These are phyloP conservation scores for Ctenopoma kingsleyae DNA, from an alignment of 2,797 vertebrate species.

Conservation along the genomic window DNA sequence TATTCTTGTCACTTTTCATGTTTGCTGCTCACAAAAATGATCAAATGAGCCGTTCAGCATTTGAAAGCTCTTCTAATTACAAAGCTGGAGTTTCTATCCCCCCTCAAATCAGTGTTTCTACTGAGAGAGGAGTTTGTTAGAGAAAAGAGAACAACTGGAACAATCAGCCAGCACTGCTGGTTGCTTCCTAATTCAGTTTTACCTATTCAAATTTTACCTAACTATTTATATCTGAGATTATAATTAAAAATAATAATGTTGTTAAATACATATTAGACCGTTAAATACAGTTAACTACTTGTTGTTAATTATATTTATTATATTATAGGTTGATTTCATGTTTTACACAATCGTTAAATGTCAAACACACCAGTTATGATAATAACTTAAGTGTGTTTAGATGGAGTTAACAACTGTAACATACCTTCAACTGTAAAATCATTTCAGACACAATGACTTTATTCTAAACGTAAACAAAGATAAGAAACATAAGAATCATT, in stretches of 20 bases:
- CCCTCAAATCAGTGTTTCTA: slow-evolving; percentile 35
- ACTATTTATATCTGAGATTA: not conserved
- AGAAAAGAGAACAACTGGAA: slow-evolving; percentile 24
- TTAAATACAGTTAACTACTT: too few relatives aligned
- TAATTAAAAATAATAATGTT: not conserved
- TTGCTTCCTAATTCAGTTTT: slow-evolving; percentile 22
- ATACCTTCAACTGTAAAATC: slow-evolving; percentile 7
- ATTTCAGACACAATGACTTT: slow-evolving; percentile 1
- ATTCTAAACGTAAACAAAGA: slow-evolving; percentile 30
- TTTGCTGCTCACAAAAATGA: slow-evolving; percentile 58
- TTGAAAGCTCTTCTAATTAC: slow-evolving; percentile 65
- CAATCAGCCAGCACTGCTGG: slow-evolving; percentile 19
- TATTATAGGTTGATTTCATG: not conserved
- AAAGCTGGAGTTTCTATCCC: slow-evolving; percentile 44
- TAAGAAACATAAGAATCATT: slow-evolving; percentile 11
- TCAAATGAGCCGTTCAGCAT: slow-evolving; percentile 59
- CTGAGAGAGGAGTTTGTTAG: slow-evolving; percentile 37
- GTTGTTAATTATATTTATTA: too few relatives aligned
- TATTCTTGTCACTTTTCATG: slow-evolving; percentile 60
- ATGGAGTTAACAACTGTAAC: slow-evolving; percentile 8
- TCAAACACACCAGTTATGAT: not conserved
- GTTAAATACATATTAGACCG: not conserved
- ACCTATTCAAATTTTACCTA: slow-evolving; percentile 4
- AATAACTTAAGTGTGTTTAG: slow-evolving; percentile 5
- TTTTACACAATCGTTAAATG: not conserved